Base-by-base conservation (phyloP, 2,888 invertebrate genomes). In the Meganola albula region DNA sequence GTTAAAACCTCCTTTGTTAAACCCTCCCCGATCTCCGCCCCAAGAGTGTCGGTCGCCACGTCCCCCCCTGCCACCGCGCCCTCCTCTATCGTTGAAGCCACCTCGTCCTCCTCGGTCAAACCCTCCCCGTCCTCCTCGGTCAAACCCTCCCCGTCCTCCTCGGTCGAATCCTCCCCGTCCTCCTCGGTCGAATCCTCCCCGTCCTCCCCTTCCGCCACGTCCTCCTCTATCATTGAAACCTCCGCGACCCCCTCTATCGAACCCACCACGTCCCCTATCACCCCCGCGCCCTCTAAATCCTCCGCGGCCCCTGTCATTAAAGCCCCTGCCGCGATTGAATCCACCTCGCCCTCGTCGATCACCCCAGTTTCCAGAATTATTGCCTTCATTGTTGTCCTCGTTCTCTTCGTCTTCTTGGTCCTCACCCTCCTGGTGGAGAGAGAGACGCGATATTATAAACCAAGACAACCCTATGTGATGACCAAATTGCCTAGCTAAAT, bases 1-100 rank as follows among this genome's bases (percentile, higher is more conserved):
- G 61, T 89, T 90, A 55, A 86, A 87, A 24, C 87, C 82, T n/a
- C 86, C 82, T 45, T 80, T 77, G 40, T 79, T 76, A 41, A 80
- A 79, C 12, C 78, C 82, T 11, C 78, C 80, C 30, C 79, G 61
- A 43, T 76, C 75, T 1, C 84, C 79, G 12, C 84, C 83, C 75
- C 85, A 74, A 14, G 79, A 79, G 42, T 83, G 75, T 14, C 87
- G 70, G 43, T 84, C 80, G 1, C 79, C 77, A 5, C 74, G 53
- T 3, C 66, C 58, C 2, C 71, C 54, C 33, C 77, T 44, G 47
- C 74, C 62, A 30, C 48, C 10, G 8, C 16, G 4, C 6, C 77
- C 77, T 3, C 75, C 73, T 7, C 70, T 47, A 4, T 70, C 64
- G n/a, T n/a, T n/a, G 24, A 65, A 29, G 30, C 47, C 37, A n/a